Base-by-base conservation (phyloP, 2,797 vertebrate species). In the Psittacula derbiana region DNA sequence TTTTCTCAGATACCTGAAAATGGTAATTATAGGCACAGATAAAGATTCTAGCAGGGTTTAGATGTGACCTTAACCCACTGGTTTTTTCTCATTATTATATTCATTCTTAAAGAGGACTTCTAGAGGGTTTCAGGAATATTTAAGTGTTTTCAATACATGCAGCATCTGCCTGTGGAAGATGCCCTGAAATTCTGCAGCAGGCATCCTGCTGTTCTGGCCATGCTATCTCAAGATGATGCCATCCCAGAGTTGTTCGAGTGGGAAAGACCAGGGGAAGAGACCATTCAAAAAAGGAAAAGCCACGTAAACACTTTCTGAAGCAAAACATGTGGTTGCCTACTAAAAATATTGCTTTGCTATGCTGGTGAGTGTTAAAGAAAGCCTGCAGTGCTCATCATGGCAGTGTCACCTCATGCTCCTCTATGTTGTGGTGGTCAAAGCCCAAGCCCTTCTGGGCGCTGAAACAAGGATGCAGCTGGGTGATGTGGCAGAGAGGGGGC, bases 321-420 rank as follows among this genome's bases (percentile, higher is more conserved):
- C 2, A 2, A 73, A 64, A 20, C 1, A 0, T 13, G 61, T 20
- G 14, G 11, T 64, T 2, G 0, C 12, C 43, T 0, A 0, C 23
- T 24, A 57, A 57, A 82, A 31, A 18, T 3, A 11, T 64, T 79
- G 52, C 53, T 73, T 86, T 1, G 0, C 27, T 57, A 4, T 24
- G 38, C 16, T 23, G 15, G 2, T 25, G 43, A 33, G 30, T 8
- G 7, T 43, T 64, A 47, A 65, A 52, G 46, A 60, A 57, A 67
- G 55, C 38, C 43, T 73, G 38, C 30, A 30, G n/a, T 1, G 1
- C 30, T 62, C 8, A 12, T 58, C 21, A 23, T 19, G 23, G 47
- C 46, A 61, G 74, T 8, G 58, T 15, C 50, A 33, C 36, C 46
- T 55, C 36, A 20, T 31, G 36, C 23, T 75, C 31, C 33, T 70